phyloP scores from a whole-genome alignment of 2,113 vertebrate genomes.

The Syngnathoides biaculeatus region DNA sequence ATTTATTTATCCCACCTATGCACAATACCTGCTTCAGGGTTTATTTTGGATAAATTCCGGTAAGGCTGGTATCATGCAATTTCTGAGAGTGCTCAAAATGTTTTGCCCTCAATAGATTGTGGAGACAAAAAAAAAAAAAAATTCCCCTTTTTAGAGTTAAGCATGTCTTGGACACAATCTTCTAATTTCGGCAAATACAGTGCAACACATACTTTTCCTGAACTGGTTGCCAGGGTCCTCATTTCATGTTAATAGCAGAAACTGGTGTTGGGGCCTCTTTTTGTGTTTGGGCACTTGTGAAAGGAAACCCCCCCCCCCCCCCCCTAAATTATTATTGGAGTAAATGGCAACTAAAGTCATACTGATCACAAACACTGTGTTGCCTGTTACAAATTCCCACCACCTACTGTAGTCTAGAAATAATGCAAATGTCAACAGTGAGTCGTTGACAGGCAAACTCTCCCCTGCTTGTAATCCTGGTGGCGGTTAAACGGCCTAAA shows the following conservation, averaged over 20 bases:
- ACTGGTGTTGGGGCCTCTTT: no score
- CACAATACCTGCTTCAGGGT: background rate
- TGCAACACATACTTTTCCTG: no score
- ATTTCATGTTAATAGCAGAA: no score
- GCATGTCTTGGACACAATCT: background rate
- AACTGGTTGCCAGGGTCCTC: no score
- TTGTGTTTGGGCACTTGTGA: no score
- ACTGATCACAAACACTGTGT: background rate
- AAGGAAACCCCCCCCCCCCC: no score
- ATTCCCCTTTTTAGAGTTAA: background rate
- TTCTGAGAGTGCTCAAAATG: background rate
- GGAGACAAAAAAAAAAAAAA: background rate
- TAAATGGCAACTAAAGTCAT: background rate
- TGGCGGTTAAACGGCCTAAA: conserved; percentile 45
- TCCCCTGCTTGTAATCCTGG: background rate
- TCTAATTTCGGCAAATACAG: no score
- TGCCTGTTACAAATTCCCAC: background rate
- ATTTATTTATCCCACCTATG: background rate
- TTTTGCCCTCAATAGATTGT: background rate
- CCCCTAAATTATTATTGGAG: no score
- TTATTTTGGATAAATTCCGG: background rate
- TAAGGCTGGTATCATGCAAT: background rate
- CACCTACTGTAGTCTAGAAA: background rate
- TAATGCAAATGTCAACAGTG: background rate
- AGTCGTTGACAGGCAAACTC: background rate